These are phyloP conservation scores for Neotoma lepida DNA, from an alignment of 2,113 vertebrate species.

Conservation along the genomic window DNA sequence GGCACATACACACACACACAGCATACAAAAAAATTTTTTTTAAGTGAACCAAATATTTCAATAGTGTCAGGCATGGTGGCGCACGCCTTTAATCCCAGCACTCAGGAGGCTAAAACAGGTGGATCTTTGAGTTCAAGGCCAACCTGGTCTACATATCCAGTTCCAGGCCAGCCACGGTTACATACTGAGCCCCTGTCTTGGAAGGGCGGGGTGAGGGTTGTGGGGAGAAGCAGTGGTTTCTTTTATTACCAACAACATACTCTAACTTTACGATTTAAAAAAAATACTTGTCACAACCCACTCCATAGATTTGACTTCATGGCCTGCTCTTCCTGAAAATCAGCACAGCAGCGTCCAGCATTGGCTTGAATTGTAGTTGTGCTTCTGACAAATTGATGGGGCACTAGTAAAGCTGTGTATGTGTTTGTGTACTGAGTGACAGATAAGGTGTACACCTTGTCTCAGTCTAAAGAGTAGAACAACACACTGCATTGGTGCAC, in stretches of 20 bases:
- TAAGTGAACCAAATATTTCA: conserved; percentile 23
- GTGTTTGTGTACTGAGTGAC: background rate
- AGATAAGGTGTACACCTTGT: background rate
- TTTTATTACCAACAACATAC: background rate
- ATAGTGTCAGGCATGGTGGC: background rate
- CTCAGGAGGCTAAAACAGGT: background rate
- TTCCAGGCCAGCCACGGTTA: background rate
- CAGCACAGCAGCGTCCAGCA: background rate
- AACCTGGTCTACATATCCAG: background rate
- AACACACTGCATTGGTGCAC: background rate
- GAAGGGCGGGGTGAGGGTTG: background rate
- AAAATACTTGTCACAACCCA: background rate
- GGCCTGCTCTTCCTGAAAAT: conserved; percentile 38
- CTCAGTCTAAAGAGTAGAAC: background rate
- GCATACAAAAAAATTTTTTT: background rate
- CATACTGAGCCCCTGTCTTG: background rate
- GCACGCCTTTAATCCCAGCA: background rate
- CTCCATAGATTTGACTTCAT: conserved; percentile 8
- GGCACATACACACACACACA: background rate
- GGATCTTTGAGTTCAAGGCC: background rate
- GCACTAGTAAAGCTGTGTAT: background rate
- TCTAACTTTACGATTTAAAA: background rate
- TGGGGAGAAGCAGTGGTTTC: background rate
- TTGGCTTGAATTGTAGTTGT: conserved; percentile 30
- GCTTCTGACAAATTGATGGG: background rate